These are phyloP conservation scores for Eidolon dupreanum DNA, from an alignment of 2,797 vertebrate genomes.

Conservation along the genomic window DNA sequence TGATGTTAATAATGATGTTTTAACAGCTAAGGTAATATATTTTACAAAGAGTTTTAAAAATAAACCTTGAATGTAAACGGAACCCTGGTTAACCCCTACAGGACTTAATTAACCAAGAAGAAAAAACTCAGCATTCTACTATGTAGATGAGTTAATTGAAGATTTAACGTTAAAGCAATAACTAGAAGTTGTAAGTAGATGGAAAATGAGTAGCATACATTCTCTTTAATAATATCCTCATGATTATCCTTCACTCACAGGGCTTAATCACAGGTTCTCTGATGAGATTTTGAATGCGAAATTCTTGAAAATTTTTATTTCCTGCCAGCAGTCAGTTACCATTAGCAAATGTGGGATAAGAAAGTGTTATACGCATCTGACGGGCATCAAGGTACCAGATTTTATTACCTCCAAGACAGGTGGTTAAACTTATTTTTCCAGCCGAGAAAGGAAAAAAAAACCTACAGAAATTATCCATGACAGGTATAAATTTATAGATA, in stretches of 20 bases:
- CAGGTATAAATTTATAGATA: neutral
- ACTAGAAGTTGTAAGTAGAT: neutral
- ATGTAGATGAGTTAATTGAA: neutral
- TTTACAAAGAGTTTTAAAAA: constrained; percentile 1
- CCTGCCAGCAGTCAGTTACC: constrained; percentile 3
- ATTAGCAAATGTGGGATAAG: neutral
- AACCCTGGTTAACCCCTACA: neutral
- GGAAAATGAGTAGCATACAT: neutral
- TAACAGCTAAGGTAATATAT: neutral
- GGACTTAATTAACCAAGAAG: neutral
- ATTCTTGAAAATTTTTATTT: constrained; percentile 60
- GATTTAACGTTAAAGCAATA: neutral
- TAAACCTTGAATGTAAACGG: neutral
- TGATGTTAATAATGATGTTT: neutral
- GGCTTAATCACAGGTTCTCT: constrained; percentile 7
- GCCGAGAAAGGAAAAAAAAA: neutral
- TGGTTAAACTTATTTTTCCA: neutral
- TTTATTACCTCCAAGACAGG: neutral
- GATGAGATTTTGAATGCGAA: neutral
- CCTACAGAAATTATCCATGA: neutral
- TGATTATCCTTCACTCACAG: neutral
- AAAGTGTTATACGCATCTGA: neutral
- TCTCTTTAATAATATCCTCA: neutral
- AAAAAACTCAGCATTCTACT: neutral
- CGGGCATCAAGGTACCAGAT: neutral